A percentile compares a stretch with the other conserved stretches of the same genome.
phyloP scores from a whole-genome alignment of 2,113 vertebrate genomes.

The Upupa epops region DNA sequence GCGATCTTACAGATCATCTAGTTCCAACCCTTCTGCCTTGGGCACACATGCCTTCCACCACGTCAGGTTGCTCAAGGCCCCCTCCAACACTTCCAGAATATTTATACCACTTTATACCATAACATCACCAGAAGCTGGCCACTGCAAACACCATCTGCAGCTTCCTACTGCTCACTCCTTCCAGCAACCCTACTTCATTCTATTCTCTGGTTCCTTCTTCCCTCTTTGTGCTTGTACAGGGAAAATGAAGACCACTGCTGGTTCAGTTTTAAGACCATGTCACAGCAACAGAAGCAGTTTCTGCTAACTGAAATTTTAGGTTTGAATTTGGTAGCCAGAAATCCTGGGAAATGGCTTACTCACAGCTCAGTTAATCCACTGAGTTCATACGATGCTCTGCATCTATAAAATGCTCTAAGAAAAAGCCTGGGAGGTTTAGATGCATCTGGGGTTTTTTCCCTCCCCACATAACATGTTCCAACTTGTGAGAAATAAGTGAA shows the following conservation, averaged over 20 bases:
- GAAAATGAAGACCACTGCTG: neutral
- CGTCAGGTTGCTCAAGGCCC: no score
- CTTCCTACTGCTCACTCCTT: neutral
- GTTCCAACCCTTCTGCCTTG: no score
- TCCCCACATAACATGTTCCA: neutral
- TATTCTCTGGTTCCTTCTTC: neutral
- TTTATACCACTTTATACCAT: neutral
- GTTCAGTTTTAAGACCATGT: neutral
- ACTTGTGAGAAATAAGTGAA: neutral
- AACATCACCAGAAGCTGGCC: neutral
- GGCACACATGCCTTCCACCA: no score
- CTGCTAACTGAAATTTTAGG: slow-evolving; percentile 1
- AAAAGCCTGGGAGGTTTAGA: neutral
- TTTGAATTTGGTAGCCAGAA: slow-evolving; percentile 35
- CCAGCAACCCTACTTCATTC: neutral
- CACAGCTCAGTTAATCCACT: slow-evolving; percentile 22
- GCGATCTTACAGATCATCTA: no score
- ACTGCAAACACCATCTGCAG: neutral
- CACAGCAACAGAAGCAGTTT: neutral
- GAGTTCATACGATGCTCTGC: neutral
- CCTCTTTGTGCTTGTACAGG: neutral
- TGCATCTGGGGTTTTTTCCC: neutral
- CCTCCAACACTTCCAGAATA: no score
- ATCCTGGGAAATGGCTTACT: slow-evolving; percentile 33
- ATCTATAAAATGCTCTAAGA: neutral